Evolutionary conservation across 2,113 vertebrate genomes (phyloP).

Genomic region (Equus quagga): DNA sequence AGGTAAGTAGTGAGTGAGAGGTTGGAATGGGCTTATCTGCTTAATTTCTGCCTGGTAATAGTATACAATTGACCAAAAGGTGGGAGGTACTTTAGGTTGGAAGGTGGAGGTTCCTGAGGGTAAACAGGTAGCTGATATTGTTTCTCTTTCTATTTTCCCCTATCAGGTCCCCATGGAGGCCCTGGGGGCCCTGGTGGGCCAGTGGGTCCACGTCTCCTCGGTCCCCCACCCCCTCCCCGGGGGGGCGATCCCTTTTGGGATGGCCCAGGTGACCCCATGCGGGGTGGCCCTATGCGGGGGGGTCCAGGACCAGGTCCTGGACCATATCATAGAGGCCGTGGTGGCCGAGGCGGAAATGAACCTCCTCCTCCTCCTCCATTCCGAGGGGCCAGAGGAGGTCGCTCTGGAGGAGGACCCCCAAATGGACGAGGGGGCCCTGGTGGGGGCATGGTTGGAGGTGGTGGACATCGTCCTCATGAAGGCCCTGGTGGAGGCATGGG

Average conservation of each 20-base stretch:
- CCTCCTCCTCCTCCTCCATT: slow-evolving; percentile 92
- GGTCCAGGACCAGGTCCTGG: slow-evolving; percentile 87
- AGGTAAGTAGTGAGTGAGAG: slow-evolving; percentile 70
- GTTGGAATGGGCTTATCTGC: not conserved
- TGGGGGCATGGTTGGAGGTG: slow-evolving; percentile 85
- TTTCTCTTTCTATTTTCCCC: not conserved
- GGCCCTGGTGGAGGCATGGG: slow-evolving; percentile 83
- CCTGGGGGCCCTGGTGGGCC: slow-evolving; percentile 83
- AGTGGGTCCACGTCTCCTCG: slow-evolving; percentile 93
- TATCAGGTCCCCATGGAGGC: slow-evolving; percentile 84
- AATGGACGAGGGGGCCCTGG: slow-evolving; percentile 90
- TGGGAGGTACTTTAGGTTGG: not conserved
- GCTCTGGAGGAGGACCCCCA: slow-evolving; percentile 86
- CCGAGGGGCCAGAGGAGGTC: slow-evolving; percentile 89
- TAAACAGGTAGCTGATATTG: not conserved
- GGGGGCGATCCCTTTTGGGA: slow-evolving; percentile 94
- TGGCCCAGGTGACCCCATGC: slow-evolving; percentile 90
- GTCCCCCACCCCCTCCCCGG: slow-evolving; percentile 92
- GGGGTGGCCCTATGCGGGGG: slow-evolving; percentile 89
- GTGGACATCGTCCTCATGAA: slow-evolving; percentile 80
- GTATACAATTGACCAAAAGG: not conserved
- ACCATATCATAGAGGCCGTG: slow-evolving; percentile 90
- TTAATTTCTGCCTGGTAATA: not conserved
- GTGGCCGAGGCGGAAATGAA: slow-evolving; percentile 91
- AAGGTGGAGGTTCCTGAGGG: not conserved